Percentiles rank a stretch among this genome's conserved stretches.
phyloP scores from a whole-genome alignment of 1,140 invertebrate species.

The Diorhabda sublineata region DNA sequence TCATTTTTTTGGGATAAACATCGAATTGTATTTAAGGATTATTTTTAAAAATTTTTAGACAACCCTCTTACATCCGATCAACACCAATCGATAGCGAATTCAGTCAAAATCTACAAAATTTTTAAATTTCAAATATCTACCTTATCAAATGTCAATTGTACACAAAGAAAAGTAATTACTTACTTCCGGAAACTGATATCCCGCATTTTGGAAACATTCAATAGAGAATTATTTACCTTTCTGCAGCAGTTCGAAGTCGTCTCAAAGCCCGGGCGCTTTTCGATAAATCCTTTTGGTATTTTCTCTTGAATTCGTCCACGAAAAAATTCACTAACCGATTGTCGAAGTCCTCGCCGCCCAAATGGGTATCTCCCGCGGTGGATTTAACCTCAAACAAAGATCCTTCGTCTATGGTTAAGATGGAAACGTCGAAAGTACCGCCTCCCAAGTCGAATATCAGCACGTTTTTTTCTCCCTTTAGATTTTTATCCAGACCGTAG shows the following conservation, averaged over 20 bases:
- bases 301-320: conserved; percentile 52
- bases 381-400: conserved; percentile 64
- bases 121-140: too few relatives aligned
- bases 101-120: too few relatives aligned
- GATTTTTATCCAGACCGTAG: conserved; percentile 74
- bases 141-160: too few relatives aligned
- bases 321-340: conserved; percentile 68
- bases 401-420: conserved; percentile 70
- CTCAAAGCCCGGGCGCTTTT: conserved; percentile 54
- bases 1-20: too few relatives aligned
- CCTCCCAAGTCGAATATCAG: conserved; percentile 66
- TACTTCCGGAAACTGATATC: too few relatives aligned
- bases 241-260: conserved; percentile 72
- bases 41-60: not conserved
- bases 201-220: too few relatives aligned
- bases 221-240: conserved; percentile 45
- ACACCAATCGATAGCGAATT: too few relatives aligned
- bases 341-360: conserved; percentile 57
- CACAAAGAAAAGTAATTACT: too few relatives aligned
- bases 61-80: not conserved
- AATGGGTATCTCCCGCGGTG: conserved; percentile 60
- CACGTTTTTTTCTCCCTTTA: conserved; percentile 64
- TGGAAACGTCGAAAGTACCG: conserved; percentile 72
- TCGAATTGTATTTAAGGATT: not conserved
- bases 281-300: conserved; percentile 52